Percentiles rank a stretch among this genome's conserved stretches.
Evolutionary conservation across 2,113 vertebrate species (phyloP).

Genomic region (Melanerpes formicivorus): DNA sequence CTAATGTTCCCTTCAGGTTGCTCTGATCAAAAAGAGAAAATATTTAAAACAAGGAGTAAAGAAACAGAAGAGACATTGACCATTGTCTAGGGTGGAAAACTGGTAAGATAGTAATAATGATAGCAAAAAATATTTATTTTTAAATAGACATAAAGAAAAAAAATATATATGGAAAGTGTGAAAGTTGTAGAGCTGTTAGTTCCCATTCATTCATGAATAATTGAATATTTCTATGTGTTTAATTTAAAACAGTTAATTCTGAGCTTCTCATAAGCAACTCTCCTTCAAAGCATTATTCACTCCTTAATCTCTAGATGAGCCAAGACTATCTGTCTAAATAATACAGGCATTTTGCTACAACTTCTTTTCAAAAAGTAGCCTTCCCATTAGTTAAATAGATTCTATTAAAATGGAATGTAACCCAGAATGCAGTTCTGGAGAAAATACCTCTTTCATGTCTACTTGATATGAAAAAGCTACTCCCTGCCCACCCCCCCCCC

Average conservation of each 20-base stretch:
- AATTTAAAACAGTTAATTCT: neutral
- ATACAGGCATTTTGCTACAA: neutral
- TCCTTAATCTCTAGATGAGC: neutral
- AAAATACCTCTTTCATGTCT: neutral
- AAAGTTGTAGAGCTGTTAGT: neutral
- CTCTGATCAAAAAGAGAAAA: neutral
- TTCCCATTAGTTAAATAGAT: neutral
- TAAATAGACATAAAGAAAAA: neutral
- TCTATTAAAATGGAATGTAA: neutral
- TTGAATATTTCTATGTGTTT: neutral
- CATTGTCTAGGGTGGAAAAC: neutral
- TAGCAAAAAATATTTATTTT: neutral
- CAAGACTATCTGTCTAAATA: neutral
- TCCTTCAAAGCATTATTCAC: neutral
- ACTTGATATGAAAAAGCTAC: neutral
- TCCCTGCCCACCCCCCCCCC: too few relatives aligned
- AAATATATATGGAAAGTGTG: fast-evolving
- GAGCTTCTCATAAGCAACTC: neutral
- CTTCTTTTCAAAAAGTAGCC: neutral
- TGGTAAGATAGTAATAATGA: neutral
- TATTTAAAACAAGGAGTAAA: neutral
- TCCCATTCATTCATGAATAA: neutral
- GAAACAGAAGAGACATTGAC: neutral
- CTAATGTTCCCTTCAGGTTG: neutral
- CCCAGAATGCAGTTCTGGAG: neutral